Conservation (phyloP, 2,888 invertebrate genomes). For the Fragum fragum region DNA sequence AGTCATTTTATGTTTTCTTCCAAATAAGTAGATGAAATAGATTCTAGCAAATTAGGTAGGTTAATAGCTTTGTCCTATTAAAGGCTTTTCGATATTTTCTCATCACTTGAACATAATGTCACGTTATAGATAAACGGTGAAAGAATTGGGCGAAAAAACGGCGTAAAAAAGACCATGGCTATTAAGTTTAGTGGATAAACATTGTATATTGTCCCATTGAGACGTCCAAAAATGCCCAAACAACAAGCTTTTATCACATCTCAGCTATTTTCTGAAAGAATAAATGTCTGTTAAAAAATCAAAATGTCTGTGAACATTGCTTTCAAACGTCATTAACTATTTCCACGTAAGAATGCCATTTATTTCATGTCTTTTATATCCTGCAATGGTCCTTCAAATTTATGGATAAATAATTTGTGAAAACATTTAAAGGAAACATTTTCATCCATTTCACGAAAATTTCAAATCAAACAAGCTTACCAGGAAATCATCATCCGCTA, state of each 20-base stretch:
- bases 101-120: background rate
- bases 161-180: conserved; percentile 12
- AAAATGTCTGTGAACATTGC: background rate
- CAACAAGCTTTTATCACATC: conserved; percentile 31
- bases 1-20: too few relatives aligned
- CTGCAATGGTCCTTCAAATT: too few relatives aligned
- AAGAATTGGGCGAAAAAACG: conserved; percentile 17
- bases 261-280: background rate
- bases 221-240: background rate
- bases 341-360: too few relatives aligned
- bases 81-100: background rate
- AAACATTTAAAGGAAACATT: too few relatives aligned
- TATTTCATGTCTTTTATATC: too few relatives aligned
- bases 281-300: conserved; percentile 9
- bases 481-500: too few relatives aligned
- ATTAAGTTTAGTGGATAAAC: conserved; percentile 20
- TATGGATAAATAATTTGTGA: too few relatives aligned
- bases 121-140: background rate
- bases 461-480: too few relatives aligned
- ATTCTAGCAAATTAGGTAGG: too few relatives aligned
- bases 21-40: too few relatives aligned
- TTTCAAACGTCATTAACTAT: background rate
- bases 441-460: too few relatives aligned
- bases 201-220: background rate
- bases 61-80: too few relatives aligned